Conservation (phyloP, 1,140 invertebrate genomes). For the Geopemphigus sp. region DNA sequence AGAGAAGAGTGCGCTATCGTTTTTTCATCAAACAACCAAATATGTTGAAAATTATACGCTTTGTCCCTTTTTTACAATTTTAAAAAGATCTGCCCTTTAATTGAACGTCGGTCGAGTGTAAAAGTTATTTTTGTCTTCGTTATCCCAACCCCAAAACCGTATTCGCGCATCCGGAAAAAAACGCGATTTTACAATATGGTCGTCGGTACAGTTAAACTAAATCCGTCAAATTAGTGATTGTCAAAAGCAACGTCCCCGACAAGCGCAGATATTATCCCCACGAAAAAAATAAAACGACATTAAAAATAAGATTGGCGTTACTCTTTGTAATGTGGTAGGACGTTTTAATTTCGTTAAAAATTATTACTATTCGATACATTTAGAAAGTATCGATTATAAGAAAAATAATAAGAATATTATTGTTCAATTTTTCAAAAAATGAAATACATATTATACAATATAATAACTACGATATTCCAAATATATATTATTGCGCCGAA, state of each 20-base stretch:
- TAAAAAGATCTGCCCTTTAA: slow-evolving; percentile 45
- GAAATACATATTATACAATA: too few species aligned
- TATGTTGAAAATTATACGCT: slow-evolving; percentile 29
- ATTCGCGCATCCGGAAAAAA: slow-evolving; percentile 33
- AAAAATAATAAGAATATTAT: too few species aligned
- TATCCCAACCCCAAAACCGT: slow-evolving; percentile 22
- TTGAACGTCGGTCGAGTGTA: slow-evolving; percentile 47
- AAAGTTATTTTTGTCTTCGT: slow-evolving; percentile 41
- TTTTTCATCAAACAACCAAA: neutral
- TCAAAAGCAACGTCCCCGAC: slow-evolving; percentile 41
- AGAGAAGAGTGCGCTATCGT: neutral
- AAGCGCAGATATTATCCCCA: slow-evolving; percentile 3
- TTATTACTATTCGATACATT: too few species aligned
- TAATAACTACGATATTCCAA: too few species aligned
- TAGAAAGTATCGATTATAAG: too few species aligned
- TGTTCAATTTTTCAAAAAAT: too few species aligned
- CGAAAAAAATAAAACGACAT: slow-evolving; percentile 1
- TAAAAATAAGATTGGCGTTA: neutral
- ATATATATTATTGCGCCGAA: too few species aligned
- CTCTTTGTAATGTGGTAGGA: neutral
- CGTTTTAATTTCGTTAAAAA: neutral
- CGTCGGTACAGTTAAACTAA: slow-evolving; percentile 7
- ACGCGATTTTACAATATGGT: neutral
- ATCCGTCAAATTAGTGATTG: slow-evolving; percentile 43
- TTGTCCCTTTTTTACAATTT: slow-evolving; percentile 27